Conservation (phyloP, 2,797 vertebrate genomes). For the Amphiprion clarkii region DNA sequence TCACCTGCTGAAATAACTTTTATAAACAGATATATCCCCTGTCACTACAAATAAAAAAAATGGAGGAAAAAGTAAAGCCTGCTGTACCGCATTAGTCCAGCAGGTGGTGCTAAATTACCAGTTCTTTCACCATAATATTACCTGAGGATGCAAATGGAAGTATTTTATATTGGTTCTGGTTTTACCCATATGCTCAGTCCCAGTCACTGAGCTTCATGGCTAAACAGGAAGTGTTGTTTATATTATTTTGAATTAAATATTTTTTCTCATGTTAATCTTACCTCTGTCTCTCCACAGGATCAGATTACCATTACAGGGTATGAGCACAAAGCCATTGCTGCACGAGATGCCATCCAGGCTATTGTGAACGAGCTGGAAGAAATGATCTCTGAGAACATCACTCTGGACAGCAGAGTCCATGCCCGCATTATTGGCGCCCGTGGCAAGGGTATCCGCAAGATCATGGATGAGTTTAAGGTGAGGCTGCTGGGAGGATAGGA, state of each 20-base stretch:
- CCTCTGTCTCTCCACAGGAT: slow-evolving; percentile 83
- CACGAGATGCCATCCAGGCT: slow-evolving; percentile 94
- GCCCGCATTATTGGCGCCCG: slow-evolving; percentile 97
- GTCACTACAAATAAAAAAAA: background rate
- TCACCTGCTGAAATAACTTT: background rate
- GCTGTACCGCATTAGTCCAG: slow-evolving; percentile 20
- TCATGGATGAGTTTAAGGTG: slow-evolving; percentile 99
- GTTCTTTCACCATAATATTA: background rate
- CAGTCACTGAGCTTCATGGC: too few relatives aligned
- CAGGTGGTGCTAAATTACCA: slow-evolving; percentile 42
- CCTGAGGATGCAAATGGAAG: background rate
- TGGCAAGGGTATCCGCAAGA: slow-evolving; percentile 97
- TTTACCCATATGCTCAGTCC: background rate
- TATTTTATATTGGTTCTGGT: background rate
- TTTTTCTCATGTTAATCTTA: background rate
- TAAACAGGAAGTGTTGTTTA: too few relatives aligned
- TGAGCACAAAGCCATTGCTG: slow-evolving; percentile 94
- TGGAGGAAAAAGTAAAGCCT: background rate
- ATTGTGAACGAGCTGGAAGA: slow-evolving; percentile 96
- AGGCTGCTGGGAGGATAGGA: slow-evolving; percentile 22
- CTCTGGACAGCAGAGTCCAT: slow-evolving; percentile 95
- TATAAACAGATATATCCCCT: background rate
- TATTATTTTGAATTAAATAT: background rate
- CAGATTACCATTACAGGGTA: slow-evolving; percentile 98
- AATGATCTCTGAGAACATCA: slow-evolving; percentile 96